Evolutionary conservation across 1,140 invertebrate genomes (phyloP).

Genomic region (Eupristina koningsbergeri): DNA sequence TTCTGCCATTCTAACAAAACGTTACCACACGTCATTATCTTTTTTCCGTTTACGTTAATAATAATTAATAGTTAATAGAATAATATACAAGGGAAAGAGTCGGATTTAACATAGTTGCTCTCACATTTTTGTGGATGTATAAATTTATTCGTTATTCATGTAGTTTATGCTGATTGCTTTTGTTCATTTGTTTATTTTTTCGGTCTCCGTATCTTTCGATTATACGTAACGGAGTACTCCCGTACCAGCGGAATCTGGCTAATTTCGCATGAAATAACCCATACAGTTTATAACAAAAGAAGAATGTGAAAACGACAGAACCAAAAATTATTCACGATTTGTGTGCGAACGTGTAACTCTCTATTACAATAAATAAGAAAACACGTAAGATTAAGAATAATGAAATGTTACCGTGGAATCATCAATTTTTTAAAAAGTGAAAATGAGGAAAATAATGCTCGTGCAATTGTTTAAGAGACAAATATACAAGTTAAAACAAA

Average conservation of each 20-base stretch:
- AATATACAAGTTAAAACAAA: not conserved
- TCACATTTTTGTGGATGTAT: slow-evolving; percentile 45
- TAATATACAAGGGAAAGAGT: slow-evolving; percentile 66
- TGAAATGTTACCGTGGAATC: not conserved
- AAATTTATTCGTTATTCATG: slow-evolving; percentile 30
- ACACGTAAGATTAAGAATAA: too few species aligned
- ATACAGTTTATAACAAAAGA: not conserved
- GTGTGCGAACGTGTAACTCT: not conserved
- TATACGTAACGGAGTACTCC: slow-evolving; percentile 19
- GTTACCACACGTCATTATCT: slow-evolving; percentile 68
- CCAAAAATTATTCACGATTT: slow-evolving; percentile 20
- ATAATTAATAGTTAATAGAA: slow-evolving; percentile 71
- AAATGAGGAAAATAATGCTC: not conserved
- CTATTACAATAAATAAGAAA: not conserved
- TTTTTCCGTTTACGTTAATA: slow-evolving; percentile 65
- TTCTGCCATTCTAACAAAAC: slow-evolving; percentile 74
- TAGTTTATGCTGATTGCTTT: slow-evolving; percentile 35
- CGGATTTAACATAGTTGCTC: slow-evolving; percentile 50
- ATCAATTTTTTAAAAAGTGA: not conserved
- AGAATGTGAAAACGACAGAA: slow-evolving; percentile 22
- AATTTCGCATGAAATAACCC: slow-evolving; percentile 35
- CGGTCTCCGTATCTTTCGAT: slow-evolving; percentile 16
- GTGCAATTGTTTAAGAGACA: not conserved
- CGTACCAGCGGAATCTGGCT: slow-evolving; percentile 43
- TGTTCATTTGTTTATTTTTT: slow-evolving; percentile 26